Evolutionary conservation across 2,113 vertebrate genomes (phyloP), one percentile per base, ranked within the genome.

Genomic region (Psettodes erumei): DNA sequence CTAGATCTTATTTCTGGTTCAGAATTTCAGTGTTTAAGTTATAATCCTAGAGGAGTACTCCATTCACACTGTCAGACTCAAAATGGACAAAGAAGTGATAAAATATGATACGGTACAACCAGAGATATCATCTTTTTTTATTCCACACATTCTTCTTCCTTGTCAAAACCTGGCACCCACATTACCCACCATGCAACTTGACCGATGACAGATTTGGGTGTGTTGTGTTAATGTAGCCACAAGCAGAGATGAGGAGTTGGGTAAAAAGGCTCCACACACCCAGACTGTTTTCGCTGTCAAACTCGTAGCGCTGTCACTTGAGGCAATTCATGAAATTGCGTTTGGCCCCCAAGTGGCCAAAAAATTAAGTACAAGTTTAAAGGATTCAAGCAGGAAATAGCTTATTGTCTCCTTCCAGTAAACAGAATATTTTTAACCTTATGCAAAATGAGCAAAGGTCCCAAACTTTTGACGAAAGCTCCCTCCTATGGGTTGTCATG

Each of bases 401-500:
- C 30, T 8, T 7, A 1, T 43, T 8, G 15, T 45, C 19, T 45
- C 16, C 16, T 15, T 30, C 16, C 18, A 4, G 15, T 2, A 23
- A 35, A 40, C 10, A 37, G 32, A 37, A 9, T 48, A 5, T 19
- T n/a, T 37, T 50, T 50, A 61, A 33, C n/a, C 19, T 23, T 42
- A 35, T 6, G 3, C 18, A 79, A 65, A 70, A 32, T 38, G 6
- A 59, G 30, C 40, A 27, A 48, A 30, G 33, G 25, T 43, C 64
- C 13, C 12, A 13, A 30, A 33, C 35, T 55, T 21, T 47, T 47
- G 11, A 37, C n/a, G 45, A 4, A n/a, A 40, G 33, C 37, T 15
- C 16, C 51, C 27, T 45, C 9, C 51, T 37, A 11, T 27, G 8
- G 53, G 42, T 45, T 67, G 56, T 75, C 58, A 77, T 75, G 50